Evolutionary conservation across 2,797 vertebrate genomes (phyloP).

Genomic region (Gymnocypris eckloni): DNA sequence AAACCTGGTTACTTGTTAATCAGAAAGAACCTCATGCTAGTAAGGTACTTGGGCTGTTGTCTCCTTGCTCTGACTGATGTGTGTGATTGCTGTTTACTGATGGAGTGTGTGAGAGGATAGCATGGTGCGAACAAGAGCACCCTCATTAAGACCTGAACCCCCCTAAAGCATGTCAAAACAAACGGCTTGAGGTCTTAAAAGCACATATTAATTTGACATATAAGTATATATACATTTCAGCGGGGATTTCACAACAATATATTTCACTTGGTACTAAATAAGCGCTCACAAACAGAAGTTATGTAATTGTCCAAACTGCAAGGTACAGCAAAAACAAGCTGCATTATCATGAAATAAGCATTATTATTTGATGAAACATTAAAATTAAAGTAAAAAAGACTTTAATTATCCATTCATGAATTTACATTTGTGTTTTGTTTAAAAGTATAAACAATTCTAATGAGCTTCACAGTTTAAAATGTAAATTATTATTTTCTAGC

Average conservation of each 20-base stretch:
- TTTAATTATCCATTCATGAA: background rate
- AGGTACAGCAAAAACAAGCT: background rate
- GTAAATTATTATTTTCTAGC: no score
- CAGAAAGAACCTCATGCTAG: background rate
- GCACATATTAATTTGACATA: background rate
- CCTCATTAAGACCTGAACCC: constrained; percentile 3
- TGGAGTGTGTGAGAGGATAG: background rate
- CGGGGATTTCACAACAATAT: background rate
- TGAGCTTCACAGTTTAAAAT: background rate
- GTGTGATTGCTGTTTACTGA: background rate
- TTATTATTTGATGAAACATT: background rate
- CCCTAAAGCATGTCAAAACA: constrained; percentile 13
- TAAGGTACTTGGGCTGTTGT: background rate
- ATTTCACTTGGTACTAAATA: background rate
- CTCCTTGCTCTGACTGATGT: background rate
- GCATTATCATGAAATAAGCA: background rate
- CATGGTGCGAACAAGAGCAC: background rate
- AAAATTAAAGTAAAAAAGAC: background rate
- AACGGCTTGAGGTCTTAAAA: background rate
- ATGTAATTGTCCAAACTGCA: background rate
- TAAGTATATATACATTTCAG: constrained; percentile 17
- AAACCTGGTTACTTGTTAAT: background rate
- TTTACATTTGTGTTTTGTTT: background rate
- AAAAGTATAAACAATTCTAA: background rate
- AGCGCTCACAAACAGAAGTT: background rate